A percentile compares a stretch with the other conserved stretches of the same genome.
phyloP scores from a whole-genome alignment of 2,888 invertebrate species.

The Drosophila nigritarsus region DNA sequence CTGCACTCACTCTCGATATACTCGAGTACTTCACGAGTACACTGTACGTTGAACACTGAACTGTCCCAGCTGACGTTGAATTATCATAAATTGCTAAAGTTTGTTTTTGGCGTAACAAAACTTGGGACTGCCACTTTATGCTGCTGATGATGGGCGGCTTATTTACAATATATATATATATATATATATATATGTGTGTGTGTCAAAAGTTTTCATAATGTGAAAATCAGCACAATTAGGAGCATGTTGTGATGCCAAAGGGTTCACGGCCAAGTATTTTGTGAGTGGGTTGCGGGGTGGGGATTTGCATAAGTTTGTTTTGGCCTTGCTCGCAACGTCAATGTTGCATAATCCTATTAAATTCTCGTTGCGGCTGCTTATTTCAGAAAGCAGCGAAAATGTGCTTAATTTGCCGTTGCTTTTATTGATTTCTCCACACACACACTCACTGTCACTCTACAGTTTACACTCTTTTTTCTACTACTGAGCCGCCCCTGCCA shows the following conservation, averaged over 20 bases:
- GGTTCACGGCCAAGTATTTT: constrained; percentile 41
- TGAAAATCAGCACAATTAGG: constrained; percentile 77
- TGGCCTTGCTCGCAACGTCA: constrained; percentile 47
- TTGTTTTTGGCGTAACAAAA: constrained; percentile 78
- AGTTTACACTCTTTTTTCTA: constrained; percentile 37
- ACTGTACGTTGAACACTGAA: constrained; percentile 66
- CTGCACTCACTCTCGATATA: constrained; percentile 28
- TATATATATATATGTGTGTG: constrained; percentile 24
- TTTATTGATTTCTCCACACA: constrained; percentile 72
- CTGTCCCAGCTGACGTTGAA: constrained; percentile 83
- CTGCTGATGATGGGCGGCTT: constrained; percentile 50
- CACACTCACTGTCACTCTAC: constrained; percentile 1
- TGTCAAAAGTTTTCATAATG: constrained; percentile 73
- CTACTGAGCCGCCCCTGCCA: constrained; percentile 12
- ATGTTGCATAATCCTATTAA: constrained; percentile 81
- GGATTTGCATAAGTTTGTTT: constrained; percentile 74
- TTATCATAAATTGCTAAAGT: constrained; percentile 83
- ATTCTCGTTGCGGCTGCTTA: constrained; percentile 64
- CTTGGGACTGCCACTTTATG: constrained; percentile 58
- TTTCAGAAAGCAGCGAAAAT: constrained; percentile 56
- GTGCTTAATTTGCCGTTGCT: constrained; percentile 76
- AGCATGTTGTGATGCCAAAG: constrained; percentile 57
- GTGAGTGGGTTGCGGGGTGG: neutral
- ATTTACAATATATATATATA: constrained; percentile 14
- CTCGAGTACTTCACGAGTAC: constrained; percentile 50